Percentiles rank a stretch among this genome's conserved stretches.
Evolutionary conservation across 1,140 invertebrate species (phyloP).

Genomic region (Bombus sylvicola): DNA sequence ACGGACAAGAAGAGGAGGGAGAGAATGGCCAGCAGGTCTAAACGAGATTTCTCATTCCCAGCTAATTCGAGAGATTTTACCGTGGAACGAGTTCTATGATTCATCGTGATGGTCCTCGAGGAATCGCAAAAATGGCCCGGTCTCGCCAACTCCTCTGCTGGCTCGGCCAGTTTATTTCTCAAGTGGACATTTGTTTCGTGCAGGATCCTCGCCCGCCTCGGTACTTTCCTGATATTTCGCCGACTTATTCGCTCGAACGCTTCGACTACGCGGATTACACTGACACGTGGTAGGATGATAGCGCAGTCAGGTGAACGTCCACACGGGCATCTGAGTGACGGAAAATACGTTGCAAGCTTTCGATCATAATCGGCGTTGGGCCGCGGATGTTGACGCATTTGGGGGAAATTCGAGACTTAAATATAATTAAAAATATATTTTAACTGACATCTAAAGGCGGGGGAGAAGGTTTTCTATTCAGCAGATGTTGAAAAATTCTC

Average conservation of each 20-base stretch:
- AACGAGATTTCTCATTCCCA: constrained; percentile 57
- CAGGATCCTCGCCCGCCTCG: neutral
- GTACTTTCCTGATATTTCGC: neutral
- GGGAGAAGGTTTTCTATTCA: no score
- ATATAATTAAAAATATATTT: no score
- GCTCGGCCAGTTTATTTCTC: neutral
- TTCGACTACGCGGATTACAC: neutral
- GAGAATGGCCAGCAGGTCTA: constrained; percentile 16
- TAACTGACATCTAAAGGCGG: fast-evolving
- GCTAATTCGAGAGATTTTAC: constrained; percentile 53
- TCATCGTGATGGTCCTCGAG: constrained; percentile 11
- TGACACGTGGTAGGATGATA: neutral
- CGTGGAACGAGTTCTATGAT: constrained; percentile 55
- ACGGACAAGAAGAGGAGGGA: neutral
- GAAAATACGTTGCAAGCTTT: no score
- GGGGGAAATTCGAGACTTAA: fast-evolving
- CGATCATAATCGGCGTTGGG: no score
- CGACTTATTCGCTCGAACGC: neutral
- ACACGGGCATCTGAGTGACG: fast-evolving
- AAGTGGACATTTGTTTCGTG: neutral
- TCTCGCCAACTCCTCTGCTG: no score
- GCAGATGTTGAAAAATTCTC: no score
- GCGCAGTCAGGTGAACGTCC: no score
- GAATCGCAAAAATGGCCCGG: constrained; percentile 9
- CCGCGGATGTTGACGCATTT: no score